A percentile compares a stretch with the other conserved stretches of the same genome.
Evolutionary conservation across 1,140 invertebrate species (phyloP).

Genomic region (Plodia interpunctella): DNA sequence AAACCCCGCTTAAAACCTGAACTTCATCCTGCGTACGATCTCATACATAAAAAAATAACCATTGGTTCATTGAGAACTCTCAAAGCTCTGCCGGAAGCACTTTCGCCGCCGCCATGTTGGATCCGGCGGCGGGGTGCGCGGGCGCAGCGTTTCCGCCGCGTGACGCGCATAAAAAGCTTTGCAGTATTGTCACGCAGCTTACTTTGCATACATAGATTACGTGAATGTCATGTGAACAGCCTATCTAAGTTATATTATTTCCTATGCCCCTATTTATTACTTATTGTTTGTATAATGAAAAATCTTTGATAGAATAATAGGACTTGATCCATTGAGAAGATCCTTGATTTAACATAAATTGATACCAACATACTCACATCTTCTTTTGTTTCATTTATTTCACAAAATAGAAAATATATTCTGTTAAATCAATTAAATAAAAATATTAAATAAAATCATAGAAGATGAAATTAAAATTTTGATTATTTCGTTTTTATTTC

Average conservation of each 20-base stretch:
- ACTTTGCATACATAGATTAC: conserved; percentile 67
- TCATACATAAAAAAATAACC: conserved; percentile 27
- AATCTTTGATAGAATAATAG: not conserved
- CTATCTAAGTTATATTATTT: conserved; percentile 31
- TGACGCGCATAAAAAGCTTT: conserved; percentile 71
- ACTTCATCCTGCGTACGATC: not conserved
- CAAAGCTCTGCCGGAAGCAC: conserved; percentile 67
- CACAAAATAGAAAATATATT: too few relatives aligned
- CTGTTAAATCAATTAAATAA: too few relatives aligned
- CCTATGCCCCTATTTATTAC: not conserved
- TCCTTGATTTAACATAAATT: too few relatives aligned
- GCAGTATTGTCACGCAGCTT: conserved; percentile 58
- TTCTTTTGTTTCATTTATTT: too few relatives aligned
- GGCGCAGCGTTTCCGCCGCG: conserved; percentile 70
- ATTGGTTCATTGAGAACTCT: conserved; percentile 61
- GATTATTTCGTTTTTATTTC: too few relatives aligned
- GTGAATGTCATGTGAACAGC: conserved; percentile 57
- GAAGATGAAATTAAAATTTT: too few relatives aligned
- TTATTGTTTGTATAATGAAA: not conserved
- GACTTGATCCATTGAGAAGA: too few relatives aligned
- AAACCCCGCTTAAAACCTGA: not conserved
- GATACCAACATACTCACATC: too few relatives aligned
- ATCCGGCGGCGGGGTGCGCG: conserved; percentile 56
- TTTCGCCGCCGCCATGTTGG: conserved; percentile 72
- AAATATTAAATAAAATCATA: too few relatives aligned